phyloP scores from a whole-genome alignment of 1,140 invertebrate species.

The Venturia canescens region DNA sequence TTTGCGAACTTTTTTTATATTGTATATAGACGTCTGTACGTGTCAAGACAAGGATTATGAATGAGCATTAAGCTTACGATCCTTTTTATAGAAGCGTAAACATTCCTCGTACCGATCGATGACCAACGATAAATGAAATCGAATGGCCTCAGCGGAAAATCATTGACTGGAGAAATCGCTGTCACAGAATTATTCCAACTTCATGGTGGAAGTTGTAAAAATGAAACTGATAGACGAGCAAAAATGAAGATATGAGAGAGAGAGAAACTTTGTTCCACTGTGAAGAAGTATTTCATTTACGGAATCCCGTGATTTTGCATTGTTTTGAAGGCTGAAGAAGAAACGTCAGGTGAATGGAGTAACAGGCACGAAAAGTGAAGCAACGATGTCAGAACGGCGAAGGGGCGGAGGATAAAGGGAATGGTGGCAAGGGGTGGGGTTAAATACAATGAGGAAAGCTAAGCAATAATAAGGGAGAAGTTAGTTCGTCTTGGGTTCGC shows the following conservation, averaged over 20 bases:
- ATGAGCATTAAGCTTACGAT: too few relatives aligned
- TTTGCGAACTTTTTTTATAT: constrained; percentile 3
- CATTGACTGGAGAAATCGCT: too few relatives aligned
- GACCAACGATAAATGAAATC: too few relatives aligned
- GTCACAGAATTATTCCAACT: too few relatives aligned
- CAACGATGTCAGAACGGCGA: neutral
- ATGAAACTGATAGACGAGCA: neutral
- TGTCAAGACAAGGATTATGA: too few relatives aligned
- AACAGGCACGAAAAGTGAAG: constrained; percentile 13
- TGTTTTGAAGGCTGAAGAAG: neutral
- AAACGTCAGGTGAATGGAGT: neutral
- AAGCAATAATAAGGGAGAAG: constrained; percentile 34
- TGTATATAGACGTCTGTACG: neutral
- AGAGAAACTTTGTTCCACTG: neutral
- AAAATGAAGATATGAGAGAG: neutral
- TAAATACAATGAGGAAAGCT: neutral
- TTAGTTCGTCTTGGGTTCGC: constrained; percentile 26
- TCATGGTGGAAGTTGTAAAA: too few relatives aligned
- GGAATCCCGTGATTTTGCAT: neutral
- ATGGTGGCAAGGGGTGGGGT: neutral
- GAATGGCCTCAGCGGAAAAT: too few relatives aligned
- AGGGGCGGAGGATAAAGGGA: neutral
- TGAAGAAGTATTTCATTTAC: neutral
- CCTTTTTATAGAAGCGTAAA: too few relatives aligned
- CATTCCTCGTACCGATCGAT: too few relatives aligned